Percentiles rank a stretch among this genome's conserved stretches.
These are phyloP conservation scores for Drosophila rufa DNA, from an alignment of 1,140 invertebrate genomes.

Conservation along the genomic window DNA sequence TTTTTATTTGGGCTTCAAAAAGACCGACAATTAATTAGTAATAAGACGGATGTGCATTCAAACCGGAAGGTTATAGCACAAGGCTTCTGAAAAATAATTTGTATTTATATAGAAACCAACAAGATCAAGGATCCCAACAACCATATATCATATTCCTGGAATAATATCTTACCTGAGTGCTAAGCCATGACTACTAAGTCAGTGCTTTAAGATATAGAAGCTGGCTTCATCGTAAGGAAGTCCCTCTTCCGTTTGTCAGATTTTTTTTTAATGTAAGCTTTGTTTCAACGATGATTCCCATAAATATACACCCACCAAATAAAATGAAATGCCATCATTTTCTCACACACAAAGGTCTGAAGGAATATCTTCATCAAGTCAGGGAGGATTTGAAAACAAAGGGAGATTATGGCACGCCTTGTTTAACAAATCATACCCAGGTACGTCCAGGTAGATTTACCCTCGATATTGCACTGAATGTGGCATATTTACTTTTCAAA, in stretches of 20 bases:
- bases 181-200: neutral
- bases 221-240: too few species aligned
- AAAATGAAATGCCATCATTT: neutral
- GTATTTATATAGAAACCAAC: too few species aligned
- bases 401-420: conserved; percentile 56
- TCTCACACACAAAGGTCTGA: conserved; percentile 1
- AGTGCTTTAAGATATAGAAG: neutral
- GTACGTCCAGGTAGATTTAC: conserved; percentile 11
- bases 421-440: conserved; percentile 70
- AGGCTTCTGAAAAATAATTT: too few species aligned
- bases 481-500: conserved; percentile 73
- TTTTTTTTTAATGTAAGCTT: neutral
- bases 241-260: too few species aligned
- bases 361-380: conserved; percentile 9
- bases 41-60: too few species aligned
- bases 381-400: conserved; percentile 40
- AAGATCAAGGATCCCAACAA: too few species aligned
- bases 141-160: neutral
- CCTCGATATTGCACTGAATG: conserved; percentile 27
- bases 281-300: neutral
- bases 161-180: too few species aligned
- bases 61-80: too few species aligned
- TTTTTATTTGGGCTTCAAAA: neutral
- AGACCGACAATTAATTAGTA: neutral
- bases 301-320: conserved; percentile 11